Evolutionary conservation across 53 echinoderm and acorn worm genomes (phyloP).

Genomic region (Apostichopus leukothele): DNA sequence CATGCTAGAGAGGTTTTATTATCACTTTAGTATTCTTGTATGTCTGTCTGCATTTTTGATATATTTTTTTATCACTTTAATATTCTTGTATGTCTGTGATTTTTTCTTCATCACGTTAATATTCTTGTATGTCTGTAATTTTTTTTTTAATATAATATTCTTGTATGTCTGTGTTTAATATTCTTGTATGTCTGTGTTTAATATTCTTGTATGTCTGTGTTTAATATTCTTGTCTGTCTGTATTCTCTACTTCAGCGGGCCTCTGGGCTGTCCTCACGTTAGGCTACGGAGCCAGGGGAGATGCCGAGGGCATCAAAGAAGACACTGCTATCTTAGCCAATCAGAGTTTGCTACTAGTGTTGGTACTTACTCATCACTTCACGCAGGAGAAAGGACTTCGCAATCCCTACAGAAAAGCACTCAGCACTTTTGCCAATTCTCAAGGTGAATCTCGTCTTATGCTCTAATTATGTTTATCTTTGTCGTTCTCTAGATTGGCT

Average conservation of each 20-base stretch:
- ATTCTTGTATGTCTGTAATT: no score
- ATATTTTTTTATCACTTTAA: no score
- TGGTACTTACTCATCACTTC: conserved; percentile 93
- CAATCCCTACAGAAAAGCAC: conserved; percentile 85
- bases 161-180: no score
- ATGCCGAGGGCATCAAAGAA: conserved; percentile 54
- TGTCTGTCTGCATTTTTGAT: no score
- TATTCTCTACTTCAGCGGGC: conserved; percentile 61
- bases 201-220: neutral
- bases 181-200: neutral
- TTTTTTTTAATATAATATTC: no score
- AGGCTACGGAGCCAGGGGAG: conserved; percentile 59
- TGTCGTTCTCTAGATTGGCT: neutral
- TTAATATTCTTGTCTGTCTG: no score
- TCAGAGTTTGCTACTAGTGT: conserved; percentile 82
- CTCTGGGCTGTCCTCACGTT: conserved; percentile 94
- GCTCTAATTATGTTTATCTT: neutral
- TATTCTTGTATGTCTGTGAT: no score
- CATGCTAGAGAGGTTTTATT: no score
- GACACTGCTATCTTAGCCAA: conserved; percentile 76
- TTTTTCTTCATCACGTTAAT: no score
- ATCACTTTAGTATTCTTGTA: no score
- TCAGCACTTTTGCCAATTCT: conserved; percentile 88
- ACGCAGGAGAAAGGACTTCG: conserved; percentile 83
- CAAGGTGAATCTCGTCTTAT: conserved; percentile 62